phyloP scores from a whole-genome alignment of 2,888 invertebrate genomes.

The Euzophera pinguis region DNA sequence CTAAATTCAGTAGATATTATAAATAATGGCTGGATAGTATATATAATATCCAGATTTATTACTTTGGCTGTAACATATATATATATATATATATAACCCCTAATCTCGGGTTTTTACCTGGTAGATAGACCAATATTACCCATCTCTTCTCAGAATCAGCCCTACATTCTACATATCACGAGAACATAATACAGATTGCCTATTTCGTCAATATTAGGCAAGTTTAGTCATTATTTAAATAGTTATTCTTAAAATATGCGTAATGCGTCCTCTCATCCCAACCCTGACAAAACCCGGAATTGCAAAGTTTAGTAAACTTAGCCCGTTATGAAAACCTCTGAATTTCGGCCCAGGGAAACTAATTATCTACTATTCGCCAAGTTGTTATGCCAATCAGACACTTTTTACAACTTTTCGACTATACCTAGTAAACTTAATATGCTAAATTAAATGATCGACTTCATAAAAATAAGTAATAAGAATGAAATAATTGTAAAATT shows the following conservation, averaged over 20 bases:
- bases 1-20: too few species aligned
- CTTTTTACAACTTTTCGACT: constrained; percentile 23
- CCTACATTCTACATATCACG: too few species aligned
- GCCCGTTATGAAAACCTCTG: constrained; percentile 43
- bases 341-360: constrained; percentile 41
- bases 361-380: constrained; percentile 43
- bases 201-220: neutral
- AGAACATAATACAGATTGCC: neutral
- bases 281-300: constrained; percentile 20
- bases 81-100: too few species aligned
- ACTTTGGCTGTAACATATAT: too few species aligned
- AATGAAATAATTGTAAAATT: too few species aligned
- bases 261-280: constrained; percentile 3
- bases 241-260: constrained; percentile 10
- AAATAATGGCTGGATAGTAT: too few species aligned
- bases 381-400: constrained; percentile 42
- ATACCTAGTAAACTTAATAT: neutral
- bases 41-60: too few species aligned
- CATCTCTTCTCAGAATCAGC: too few species aligned
- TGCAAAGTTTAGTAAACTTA: constrained; percentile 41
- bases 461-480: constrained; percentile 13
- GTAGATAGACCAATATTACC: too few species aligned
- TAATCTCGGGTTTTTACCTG: too few species aligned
- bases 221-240: neutral
- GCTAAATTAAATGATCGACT: constrained; percentile 11